Evolutionary conservation across 2,797 vertebrate species (phyloP), one percentile per base, ranked within the genome.

Genomic region (Sebastes alutus): DNA sequence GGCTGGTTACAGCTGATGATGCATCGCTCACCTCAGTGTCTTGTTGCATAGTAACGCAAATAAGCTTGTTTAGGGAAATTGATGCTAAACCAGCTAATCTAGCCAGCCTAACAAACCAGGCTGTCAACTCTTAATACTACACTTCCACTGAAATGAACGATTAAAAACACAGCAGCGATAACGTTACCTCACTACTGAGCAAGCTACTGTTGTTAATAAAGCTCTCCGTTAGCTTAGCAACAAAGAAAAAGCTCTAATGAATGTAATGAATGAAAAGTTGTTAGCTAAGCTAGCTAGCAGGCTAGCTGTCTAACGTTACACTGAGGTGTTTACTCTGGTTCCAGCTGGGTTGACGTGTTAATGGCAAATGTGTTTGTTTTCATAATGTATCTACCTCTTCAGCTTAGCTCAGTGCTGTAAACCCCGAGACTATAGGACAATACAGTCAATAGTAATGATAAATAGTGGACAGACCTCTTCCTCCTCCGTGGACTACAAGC

Each of bases 201-300:
- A 33, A 33, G 71, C 60, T 75, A 77, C 32, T 80, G 72, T 78
- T 71, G 29, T 69, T 52, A 49, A 23, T 25, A 29, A 23, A 61
- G 80, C 75, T 64, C 49, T 0, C 59, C 14, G 77, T 75, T 86
- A 87, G 89, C 89, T 84, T 84, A 84, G 72, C 85, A 93, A 93
- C 93, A 94, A 94, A 94, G 92, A 90, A 87, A 90, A 82, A 64
- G 61, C 70, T 32, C 42, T 46, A 46, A 46, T 46, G 16, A 46
- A 18, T 7, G 67, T 77, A 92, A 94, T 94, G 94, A 95, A 95
- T 94, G 93, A 94, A 94, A 94, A 93, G 88, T 93, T 91, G 85
- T 89, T 88, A 92, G 93, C 93, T 77, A 33, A 56, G 85, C 70
- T 74, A 85, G 84, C 91, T 89, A 82, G 46, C 77, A 54, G 13